These are phyloP conservation scores for Stratiolaelaps scimitus DNA, from an alignment of 1,140 invertebrate genomes.

Conservation along the genomic window DNA sequence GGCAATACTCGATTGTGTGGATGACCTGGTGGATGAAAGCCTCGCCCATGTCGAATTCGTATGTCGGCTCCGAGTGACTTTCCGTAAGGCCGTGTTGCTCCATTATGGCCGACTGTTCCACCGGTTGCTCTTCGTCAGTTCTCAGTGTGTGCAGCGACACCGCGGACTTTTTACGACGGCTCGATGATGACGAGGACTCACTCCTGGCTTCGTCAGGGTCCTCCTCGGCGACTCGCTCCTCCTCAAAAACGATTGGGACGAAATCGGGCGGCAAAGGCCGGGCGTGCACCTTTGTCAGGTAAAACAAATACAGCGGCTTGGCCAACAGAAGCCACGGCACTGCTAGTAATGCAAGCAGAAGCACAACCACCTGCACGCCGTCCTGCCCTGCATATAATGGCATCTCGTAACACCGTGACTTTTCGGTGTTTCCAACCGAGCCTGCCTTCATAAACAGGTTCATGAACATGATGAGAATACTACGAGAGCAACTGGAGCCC, in stretches of 20 bases:
- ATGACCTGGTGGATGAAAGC: constrained; percentile 81
- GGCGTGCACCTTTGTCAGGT: constrained; percentile 9
- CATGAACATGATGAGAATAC: constrained; percentile 49
- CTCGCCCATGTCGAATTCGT: constrained; percentile 65
- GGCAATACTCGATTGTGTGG: constrained; percentile 89
- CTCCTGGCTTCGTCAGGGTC: not conserved
- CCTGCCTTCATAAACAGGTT: constrained; percentile 47
- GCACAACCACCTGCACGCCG: constrained; percentile 56
- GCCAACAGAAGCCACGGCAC: constrained; percentile 80
- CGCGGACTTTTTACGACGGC: constrained; percentile 7
- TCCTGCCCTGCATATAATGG: constrained; percentile 45
- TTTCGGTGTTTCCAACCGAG: not conserved
- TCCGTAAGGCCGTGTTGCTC: not conserved
- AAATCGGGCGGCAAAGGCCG: not conserved
- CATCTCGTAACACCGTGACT: not conserved
- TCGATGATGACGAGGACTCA: not conserved
- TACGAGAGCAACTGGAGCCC: constrained; percentile 45
- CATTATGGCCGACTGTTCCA: not conserved
- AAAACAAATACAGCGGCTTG: constrained; percentile 64
- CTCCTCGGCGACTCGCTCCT: not conserved
- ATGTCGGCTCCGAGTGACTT: not conserved
- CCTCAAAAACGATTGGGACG: not conserved
- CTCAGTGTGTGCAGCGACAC: constrained; percentile 14
- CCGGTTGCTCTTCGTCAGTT: not conserved
- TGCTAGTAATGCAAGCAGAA: constrained; percentile 59